Conservation (phyloP, 2,888 invertebrate species). For the Campoplex nolae region DNA sequence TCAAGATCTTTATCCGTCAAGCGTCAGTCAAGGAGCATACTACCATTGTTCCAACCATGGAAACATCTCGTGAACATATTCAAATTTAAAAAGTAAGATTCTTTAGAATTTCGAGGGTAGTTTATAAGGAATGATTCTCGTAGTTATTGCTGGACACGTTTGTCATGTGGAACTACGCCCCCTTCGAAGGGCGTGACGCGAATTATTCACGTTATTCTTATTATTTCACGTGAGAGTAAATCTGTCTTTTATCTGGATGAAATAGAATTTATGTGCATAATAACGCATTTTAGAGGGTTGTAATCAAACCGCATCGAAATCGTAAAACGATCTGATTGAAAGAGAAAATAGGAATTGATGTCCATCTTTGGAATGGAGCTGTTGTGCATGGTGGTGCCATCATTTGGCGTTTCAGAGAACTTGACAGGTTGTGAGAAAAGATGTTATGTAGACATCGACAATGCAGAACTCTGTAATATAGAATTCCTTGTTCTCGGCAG, state of each 20-base stretch:
- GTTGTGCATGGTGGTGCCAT: slow-evolving; percentile 1
- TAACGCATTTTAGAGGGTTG: not conserved
- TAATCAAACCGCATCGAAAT: slow-evolving; percentile 19
- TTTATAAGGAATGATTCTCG: not conserved
- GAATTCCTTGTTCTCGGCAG: not conserved
- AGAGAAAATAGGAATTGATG: not conserved
- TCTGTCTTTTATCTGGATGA: not conserved
- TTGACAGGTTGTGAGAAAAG: not conserved
- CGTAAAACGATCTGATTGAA: not conserved
- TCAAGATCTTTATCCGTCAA: not conserved
- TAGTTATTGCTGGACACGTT: slow-evolving; percentile 11
- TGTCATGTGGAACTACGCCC: not conserved
- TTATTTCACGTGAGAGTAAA: not conserved
- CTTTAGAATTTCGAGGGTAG: slow-evolving; percentile 17
- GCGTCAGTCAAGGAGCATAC: not conserved
- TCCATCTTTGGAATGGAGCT: not conserved
- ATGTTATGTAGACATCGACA: not conserved
- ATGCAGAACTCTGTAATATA: not conserved
- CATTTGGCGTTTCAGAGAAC: not conserved
- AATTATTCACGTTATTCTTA: slow-evolving; percentile 14
- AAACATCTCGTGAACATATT: not conserved
- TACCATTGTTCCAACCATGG: not conserved
- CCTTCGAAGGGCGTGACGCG: slow-evolving; percentile 7
- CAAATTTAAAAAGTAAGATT: slow-evolving; percentile 10
- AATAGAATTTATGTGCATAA: not conserved